Percentiles rank a stretch among this genome's conserved stretches.
Conservation (phyloP, 2,797 vertebrate genomes). For the Ispidina picta region DNA sequence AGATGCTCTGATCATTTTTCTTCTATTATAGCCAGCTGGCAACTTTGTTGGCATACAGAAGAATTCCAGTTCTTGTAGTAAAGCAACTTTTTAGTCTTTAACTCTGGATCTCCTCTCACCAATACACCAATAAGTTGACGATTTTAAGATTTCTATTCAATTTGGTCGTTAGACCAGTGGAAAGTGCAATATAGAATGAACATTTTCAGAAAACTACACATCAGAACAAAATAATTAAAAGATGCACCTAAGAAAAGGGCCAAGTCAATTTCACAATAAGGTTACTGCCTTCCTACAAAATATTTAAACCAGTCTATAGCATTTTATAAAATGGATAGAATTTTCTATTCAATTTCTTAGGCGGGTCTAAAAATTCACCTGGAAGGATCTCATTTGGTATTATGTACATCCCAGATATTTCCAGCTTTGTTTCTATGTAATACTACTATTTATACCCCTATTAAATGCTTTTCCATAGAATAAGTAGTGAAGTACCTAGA, state of each 20-base stretch:
- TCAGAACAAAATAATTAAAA: neutral
- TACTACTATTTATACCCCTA: neutral
- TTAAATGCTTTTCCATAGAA: neutral
- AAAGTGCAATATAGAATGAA: neutral
- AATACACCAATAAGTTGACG: neutral
- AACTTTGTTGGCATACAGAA: conserved; percentile 36
- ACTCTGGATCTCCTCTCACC: neutral
- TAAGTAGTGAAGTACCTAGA: neutral
- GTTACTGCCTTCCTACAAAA: neutral
- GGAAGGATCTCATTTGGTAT: neutral
- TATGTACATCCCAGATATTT: neutral
- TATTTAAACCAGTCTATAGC: neutral
- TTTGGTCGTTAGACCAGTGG: neutral
- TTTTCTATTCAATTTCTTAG: conserved; percentile 24
- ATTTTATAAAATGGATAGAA: neutral
- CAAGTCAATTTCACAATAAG: neutral
- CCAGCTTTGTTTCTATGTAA: neutral
- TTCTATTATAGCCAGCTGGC: conserved; percentile 62
- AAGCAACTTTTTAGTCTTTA: conserved; percentile 25
- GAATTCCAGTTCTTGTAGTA: conserved; percentile 15
- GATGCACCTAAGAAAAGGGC: neutral
- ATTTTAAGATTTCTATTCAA: neutral
- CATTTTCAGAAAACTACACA: neutral
- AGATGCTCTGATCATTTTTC: conserved; percentile 61
- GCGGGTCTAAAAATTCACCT: neutral